Evolutionary conservation across 1,140 invertebrate species (phyloP).

Genomic region (Hylaeus anthracinus): DNA sequence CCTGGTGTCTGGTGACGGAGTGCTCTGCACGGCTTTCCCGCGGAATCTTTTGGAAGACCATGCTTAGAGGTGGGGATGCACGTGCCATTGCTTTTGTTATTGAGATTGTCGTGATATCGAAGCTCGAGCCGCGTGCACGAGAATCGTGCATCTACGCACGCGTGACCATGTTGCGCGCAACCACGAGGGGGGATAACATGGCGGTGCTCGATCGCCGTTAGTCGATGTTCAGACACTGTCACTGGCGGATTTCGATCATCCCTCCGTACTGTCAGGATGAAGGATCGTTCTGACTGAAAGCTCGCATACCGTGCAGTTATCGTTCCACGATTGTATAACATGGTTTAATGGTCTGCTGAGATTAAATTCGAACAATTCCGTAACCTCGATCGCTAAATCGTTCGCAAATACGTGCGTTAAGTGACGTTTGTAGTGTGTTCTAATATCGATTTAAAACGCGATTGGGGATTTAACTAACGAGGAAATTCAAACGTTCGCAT

Average conservation of each 20-base stretch:
- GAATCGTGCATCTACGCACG: conserved; percentile 28
- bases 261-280: background rate
- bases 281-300: background rate
- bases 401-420: background rate
- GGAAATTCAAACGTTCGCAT: background rate
- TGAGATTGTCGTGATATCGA: conserved; percentile 43
- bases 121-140: conserved; percentile 34
- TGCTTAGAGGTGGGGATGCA: conserved; percentile 38
- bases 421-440: conserved; percentile 16
- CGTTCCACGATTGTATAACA: background rate
- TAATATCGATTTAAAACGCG: background rate
- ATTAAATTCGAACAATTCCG: background rate
- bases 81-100: conserved; percentile 50
- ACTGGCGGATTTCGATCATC: conserved; percentile 16
- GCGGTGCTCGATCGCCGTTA: conserved; percentile 35
- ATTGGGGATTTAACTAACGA: background rate
- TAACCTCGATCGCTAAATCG: background rate
- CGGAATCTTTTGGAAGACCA: conserved; percentile 34
- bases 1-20: background rate
- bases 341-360: background rate
- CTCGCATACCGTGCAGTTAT: background rate
- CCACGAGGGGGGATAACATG: conserved; percentile 38
- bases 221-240: conserved; percentile 31
- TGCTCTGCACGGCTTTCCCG: conserved; percentile 33
- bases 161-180: conserved; percentile 36